Conservation (phyloP, 2,113 vertebrate species). For the Ardeotis arabs region DNA sequence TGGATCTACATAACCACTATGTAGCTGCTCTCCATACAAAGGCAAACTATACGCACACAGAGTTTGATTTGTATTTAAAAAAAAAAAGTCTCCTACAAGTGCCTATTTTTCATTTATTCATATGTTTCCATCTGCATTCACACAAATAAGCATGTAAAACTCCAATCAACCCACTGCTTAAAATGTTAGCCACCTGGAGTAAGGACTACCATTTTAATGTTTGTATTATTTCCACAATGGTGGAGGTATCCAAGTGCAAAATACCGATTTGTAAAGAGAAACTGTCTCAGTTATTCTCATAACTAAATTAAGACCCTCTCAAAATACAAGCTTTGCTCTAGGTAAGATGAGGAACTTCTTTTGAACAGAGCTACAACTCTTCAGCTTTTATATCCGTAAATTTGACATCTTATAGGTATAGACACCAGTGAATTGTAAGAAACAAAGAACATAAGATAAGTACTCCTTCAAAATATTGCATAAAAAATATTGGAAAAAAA, state of each 20-base stretch:
- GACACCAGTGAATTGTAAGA: not conserved
- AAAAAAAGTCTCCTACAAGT: not conserved
- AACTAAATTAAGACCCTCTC: not conserved
- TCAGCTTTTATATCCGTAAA: not conserved
- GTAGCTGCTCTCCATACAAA: not conserved
- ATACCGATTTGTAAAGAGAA: not conserved
- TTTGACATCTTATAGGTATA: not conserved
- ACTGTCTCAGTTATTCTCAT: not conserved
- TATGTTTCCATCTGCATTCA: not conserved
- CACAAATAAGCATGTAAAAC: not conserved
- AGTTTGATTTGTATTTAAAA: not conserved
- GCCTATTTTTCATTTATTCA: not conserved
- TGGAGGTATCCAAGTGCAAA: not conserved
- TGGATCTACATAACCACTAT: not conserved
- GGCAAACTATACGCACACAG: not conserved
- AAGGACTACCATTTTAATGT: not conserved
- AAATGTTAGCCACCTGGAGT: not conserved
- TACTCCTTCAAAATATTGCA: no score
- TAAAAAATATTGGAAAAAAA: no score
- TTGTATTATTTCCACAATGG: not conserved
- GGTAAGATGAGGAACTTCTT: not conserved
- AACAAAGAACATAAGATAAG: not conserved
- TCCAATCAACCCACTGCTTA: not conserved
- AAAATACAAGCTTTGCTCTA: not conserved
- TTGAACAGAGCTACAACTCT: not conserved